Conservation (phyloP, 2,797 vertebrate species). For the Coreius guichenoti region DNA sequence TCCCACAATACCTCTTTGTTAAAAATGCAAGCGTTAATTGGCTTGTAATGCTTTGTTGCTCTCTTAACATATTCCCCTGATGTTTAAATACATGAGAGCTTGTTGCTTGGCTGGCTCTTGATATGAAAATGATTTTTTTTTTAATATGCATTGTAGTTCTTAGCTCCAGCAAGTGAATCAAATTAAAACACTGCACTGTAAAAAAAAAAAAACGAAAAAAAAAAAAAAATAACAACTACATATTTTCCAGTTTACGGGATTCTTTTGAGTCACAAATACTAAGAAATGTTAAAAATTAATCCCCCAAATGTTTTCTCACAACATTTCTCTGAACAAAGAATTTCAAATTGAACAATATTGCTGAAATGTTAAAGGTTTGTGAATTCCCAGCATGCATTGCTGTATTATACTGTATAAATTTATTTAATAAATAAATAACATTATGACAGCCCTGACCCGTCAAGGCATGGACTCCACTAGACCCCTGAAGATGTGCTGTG, state of each 20-base stretch:
- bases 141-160: constrained; percentile 1
- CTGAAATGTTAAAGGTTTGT: not conserved
- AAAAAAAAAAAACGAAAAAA: not conserved
- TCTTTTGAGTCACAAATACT: not conserved
- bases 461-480: too few species aligned
- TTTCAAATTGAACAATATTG: not conserved
- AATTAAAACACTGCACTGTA: not conserved
- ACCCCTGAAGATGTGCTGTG: too few species aligned
- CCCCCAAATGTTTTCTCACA: not conserved
- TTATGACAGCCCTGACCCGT: too few species aligned
- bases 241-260: not conserved
- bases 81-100: constrained; percentile 27
- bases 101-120: not conserved
- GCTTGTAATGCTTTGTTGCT: constrained; percentile 40
- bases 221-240: not conserved
- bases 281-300: not conserved
- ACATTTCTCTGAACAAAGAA: not conserved
- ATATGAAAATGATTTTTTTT: not conserved
- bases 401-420: too few species aligned
- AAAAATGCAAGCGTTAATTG: constrained; percentile 18
- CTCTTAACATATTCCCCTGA: constrained; percentile 33
- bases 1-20: constrained; percentile 1
- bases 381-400: not conserved
- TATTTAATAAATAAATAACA: too few species aligned
- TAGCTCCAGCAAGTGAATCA: not conserved